Conservation (phyloP, 2,888 invertebrate species). For the Drosophila mettleri region DNA sequence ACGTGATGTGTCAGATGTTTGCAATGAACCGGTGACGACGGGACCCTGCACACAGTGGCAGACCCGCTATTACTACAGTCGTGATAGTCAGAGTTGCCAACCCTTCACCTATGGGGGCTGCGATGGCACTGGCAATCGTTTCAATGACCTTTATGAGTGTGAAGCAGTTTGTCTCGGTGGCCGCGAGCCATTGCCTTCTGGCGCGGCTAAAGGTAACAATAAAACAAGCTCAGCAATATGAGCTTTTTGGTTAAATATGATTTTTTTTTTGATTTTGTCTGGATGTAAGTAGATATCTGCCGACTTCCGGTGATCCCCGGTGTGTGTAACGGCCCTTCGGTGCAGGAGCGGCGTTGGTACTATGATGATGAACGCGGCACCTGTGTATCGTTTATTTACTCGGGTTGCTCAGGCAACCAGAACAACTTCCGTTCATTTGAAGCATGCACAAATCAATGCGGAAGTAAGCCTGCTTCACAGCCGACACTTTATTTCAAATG, state of each 20-base stretch:
- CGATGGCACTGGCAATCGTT: slow-evolving; percentile 93
- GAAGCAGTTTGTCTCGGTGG: slow-evolving; percentile 89
- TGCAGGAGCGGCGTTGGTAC: slow-evolving; percentile 88
- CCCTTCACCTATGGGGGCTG: slow-evolving; percentile 93
- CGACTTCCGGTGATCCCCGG: slow-evolving; percentile 88
- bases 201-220: slow-evolving; percentile 81
- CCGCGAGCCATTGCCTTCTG: slow-evolving; percentile 85
- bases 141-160: slow-evolving; percentile 91
- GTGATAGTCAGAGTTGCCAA: slow-evolving; percentile 87
- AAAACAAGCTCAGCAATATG: slow-evolving; percentile 8
- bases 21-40: slow-evolving; percentile 88
- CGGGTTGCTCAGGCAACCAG: slow-evolving; percentile 94
- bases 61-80: slow-evolving; percentile 89
- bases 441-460: slow-evolving; percentile 89
- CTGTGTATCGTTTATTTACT: slow-evolving; percentile 92
- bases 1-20: slow-evolving; percentile 87
- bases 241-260: slow-evolving; percentile 24
- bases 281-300: slow-evolving; percentile 87
- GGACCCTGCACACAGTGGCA: slow-evolving; percentile 89
- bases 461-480: slow-evolving; percentile 80
- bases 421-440: slow-evolving; percentile 93
- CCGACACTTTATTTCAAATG: slow-evolving; percentile 21
- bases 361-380: slow-evolving; percentile 89
- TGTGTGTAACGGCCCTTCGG: slow-evolving; percentile 85
- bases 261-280: slow-evolving; percentile 41